Evolutionary conservation across 2,888 invertebrate species (phyloP), one percentile per base, ranked within the genome.

Genomic region (Amorpha juglandis): DNA sequence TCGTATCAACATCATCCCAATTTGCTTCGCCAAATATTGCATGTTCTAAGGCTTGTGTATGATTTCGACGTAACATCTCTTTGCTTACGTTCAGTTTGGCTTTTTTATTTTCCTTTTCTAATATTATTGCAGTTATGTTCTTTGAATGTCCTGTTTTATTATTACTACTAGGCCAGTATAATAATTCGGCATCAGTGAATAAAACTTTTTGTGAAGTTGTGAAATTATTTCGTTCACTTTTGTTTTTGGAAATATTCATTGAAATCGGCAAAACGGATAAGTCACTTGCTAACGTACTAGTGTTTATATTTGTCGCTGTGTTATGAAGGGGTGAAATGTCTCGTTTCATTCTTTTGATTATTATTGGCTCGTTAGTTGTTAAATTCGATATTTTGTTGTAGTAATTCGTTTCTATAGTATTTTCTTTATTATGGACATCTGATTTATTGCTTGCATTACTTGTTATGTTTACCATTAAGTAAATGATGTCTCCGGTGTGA

Each of bases 11-110:
- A 67, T 93, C 89, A 68, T 89, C 81, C 92, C 93, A 92, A 70
- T 93, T 81, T 1, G 89, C 85, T 48, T 90, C 80, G 35, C 90
- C 90, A 69, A 92, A 92, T 82, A 92, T 88, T 52, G 87, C 90
- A 69, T 85, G 84, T 75, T 91, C 89, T 67, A 91, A 71, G 35
- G 80, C 84, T 68, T 74, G 77, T 4, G 87, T 87, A 48, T 83
- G 88, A 69, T 91, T 87, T 35, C 74, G 78, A 11, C 77, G 83
- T 69, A 90, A 80, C 14, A 77, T 76, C 65, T 88, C 88, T 67
- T 80, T 79, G 51, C 81, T 86, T 70, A 91, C 82, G 68, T 90
- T 91, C 21, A 90, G 53, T 70, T 89, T 90, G 0, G 78, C 72
- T 72, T 87, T 91, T 69, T 86, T 87, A 33, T 81, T 83, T 81